Conservation (phyloP, 2,113 vertebrate genomes). For the Cephalopholis sonnerati region DNA sequence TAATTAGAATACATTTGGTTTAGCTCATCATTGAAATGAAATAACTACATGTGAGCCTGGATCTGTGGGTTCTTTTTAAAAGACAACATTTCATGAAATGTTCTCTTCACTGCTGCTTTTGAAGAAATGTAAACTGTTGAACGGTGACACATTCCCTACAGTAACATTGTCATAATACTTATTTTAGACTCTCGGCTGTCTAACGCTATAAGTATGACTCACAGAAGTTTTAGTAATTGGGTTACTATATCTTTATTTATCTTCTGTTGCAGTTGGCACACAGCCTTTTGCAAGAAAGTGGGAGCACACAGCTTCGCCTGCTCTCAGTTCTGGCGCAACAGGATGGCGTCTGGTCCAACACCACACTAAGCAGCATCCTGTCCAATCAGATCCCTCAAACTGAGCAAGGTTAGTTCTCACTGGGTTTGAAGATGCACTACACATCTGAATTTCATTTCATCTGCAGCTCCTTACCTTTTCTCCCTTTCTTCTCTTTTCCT, state of each 20-base stretch:
- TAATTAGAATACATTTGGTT: constrained; percentile 23
- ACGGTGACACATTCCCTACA: not conserved
- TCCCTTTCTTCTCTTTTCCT: not conserved
- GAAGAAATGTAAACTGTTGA: constrained; percentile 8
- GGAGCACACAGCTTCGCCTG: constrained; percentile 91
- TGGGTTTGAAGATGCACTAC: not conserved
- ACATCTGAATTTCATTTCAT: not conserved
- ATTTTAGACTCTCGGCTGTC: not conserved
- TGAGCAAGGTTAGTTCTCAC: constrained; percentile 87
- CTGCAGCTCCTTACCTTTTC: not conserved
- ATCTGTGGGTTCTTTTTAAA: not conserved
- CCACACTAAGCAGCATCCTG: constrained; percentile 91
- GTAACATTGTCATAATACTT: not conserved
- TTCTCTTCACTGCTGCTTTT: not conserved
- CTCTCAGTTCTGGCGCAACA: constrained; percentile 93
- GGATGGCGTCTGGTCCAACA: constrained; percentile 93
- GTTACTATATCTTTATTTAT: constrained; percentile 39
- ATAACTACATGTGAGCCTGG: not conserved
- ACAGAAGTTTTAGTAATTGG: constrained; percentile 17
- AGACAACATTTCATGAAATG: not conserved
- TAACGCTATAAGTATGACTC: not conserved
- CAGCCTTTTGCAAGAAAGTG: constrained; percentile 93
- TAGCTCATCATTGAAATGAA: constrained; percentile 6
- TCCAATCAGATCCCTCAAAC: constrained; percentile 90
- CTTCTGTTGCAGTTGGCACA: constrained; percentile 89